Conservation (phyloP, 2,113 vertebrate species). For the Lepisosteus osseus region DNA sequence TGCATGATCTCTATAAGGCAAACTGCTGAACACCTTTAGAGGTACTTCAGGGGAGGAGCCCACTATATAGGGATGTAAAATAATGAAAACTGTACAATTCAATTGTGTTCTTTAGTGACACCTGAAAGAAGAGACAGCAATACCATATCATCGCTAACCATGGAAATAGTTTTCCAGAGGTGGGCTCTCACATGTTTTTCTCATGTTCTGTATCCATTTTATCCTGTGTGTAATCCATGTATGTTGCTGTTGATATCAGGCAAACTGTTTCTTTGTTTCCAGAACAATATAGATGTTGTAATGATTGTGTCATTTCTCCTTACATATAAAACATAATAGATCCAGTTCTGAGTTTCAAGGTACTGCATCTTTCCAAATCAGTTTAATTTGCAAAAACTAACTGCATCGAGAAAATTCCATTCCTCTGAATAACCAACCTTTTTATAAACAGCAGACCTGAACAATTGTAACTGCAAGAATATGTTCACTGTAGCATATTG, state of each 20-base stretch:
- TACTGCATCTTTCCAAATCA: conserved; percentile 32
- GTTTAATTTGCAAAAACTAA: conserved; percentile 30
- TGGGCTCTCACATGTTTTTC: conserved; percentile 31
- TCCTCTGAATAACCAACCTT: conserved; percentile 18
- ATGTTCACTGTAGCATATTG: background rate
- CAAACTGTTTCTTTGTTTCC: no score
- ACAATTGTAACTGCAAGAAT: background rate
- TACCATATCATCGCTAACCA: conserved; percentile 29
- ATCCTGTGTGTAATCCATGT: conserved; percentile 39
- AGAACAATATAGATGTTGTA: conserved; percentile 26
- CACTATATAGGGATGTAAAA: background rate
- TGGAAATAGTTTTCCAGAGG: conserved; percentile 19
- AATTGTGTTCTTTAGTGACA: conserved; percentile 33
- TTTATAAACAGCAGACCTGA: background rate
- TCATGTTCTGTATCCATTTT: conserved; percentile 31
- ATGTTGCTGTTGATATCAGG: background rate
- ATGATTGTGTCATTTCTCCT: conserved; percentile 35
- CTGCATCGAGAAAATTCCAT: conserved; percentile 26
- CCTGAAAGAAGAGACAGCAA: conserved; percentile 19
- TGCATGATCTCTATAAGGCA: no score
- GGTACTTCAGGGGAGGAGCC: no score
- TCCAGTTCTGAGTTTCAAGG: conserved; percentile 27
- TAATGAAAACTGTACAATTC: conserved; percentile 9
- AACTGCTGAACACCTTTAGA: background rate
- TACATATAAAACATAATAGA: conserved; percentile 19